Conservation (phyloP, 2,113 vertebrate genomes). For the Serranochromis macrocephalus region DNA sequence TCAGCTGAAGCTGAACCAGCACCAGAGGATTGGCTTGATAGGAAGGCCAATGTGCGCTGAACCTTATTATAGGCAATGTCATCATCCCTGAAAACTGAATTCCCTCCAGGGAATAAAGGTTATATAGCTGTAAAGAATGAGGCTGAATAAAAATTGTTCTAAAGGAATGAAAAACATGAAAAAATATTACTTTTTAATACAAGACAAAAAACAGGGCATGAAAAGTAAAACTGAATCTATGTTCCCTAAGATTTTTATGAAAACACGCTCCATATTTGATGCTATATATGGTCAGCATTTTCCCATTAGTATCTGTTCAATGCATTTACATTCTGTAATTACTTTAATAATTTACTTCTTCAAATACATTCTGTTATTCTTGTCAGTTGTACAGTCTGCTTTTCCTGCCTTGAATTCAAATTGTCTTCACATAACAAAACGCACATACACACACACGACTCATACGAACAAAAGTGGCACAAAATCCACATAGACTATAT, state of each 20-base stretch:
- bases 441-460: not conserved
- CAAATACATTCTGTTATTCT: not conserved
- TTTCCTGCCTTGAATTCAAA: not conserved
- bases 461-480: not conserved
- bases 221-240: not conserved
- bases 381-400: not conserved
- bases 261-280: not conserved
- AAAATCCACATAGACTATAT: not conserved
- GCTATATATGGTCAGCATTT: not conserved
- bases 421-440: not conserved
- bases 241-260: not conserved
- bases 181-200: not conserved
- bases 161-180: not conserved
- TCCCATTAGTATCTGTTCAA: not conserved
- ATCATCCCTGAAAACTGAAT: constrained; percentile 41
- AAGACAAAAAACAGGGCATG: not conserved
- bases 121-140: constrained; percentile 16
- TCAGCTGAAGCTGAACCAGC: constrained; percentile 32
- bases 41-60: constrained; percentile 32
- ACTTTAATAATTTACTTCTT: not conserved
- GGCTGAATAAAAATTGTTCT: constrained; percentile 12
- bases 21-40: constrained; percentile 42
- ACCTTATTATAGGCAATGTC: constrained; percentile 53
- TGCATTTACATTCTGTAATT: not conserved
- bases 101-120: constrained; percentile 17